Percentiles rank a stretch among this genome's conserved stretches.
These are phyloP conservation scores for Australoheros facetus DNA, from an alignment of 2,797 vertebrate species.

Conservation along the genomic window DNA sequence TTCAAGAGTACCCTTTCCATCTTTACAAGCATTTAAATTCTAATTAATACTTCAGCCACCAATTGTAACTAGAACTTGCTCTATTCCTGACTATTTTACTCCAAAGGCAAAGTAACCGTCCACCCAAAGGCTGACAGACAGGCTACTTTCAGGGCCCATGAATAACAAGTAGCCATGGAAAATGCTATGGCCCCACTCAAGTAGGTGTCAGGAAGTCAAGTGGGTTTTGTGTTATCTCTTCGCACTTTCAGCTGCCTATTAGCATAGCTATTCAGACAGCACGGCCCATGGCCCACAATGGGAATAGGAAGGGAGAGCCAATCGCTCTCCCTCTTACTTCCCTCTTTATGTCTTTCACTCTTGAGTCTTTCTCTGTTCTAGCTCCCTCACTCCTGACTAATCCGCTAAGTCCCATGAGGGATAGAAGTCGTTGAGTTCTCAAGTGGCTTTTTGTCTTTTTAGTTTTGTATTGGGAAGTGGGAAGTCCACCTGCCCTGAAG, in stretches of 20 bases:
- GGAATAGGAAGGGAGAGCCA: constrained; percentile 74
- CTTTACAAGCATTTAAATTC: constrained; percentile 83
- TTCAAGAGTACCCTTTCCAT: constrained; percentile 55
- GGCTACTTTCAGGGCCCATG: constrained; percentile 73
- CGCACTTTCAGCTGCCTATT: constrained; percentile 81
- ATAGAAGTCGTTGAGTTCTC: constrained; percentile 73
- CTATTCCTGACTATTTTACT: constrained; percentile 45
- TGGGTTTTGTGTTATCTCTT: constrained; percentile 83
- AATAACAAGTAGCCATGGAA: constrained; percentile 81
- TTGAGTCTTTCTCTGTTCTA: constrained; percentile 66
- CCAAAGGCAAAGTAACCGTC: constrained; percentile 58
- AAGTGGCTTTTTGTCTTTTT: constrained; percentile 79
- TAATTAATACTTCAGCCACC: constrained; percentile 79
- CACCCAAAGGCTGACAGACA: constrained; percentile 75
- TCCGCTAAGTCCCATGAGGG: constrained; percentile 75
- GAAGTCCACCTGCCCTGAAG: constrained; percentile 77
- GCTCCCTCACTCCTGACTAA: constrained; percentile 75
- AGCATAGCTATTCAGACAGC: constrained; percentile 82
- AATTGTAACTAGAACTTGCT: constrained; percentile 63
- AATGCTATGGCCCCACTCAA: constrained; percentile 72
- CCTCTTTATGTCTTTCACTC: constrained; percentile 74
- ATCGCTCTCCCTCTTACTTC: constrained; percentile 65
- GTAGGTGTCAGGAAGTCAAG: constrained; percentile 83
- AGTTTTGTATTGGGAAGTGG: constrained; percentile 69
- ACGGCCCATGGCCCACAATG: constrained; percentile 75